Evolutionary conservation across 2,888 invertebrate species (phyloP).

Genomic region (Apotomis capreana): DNA sequence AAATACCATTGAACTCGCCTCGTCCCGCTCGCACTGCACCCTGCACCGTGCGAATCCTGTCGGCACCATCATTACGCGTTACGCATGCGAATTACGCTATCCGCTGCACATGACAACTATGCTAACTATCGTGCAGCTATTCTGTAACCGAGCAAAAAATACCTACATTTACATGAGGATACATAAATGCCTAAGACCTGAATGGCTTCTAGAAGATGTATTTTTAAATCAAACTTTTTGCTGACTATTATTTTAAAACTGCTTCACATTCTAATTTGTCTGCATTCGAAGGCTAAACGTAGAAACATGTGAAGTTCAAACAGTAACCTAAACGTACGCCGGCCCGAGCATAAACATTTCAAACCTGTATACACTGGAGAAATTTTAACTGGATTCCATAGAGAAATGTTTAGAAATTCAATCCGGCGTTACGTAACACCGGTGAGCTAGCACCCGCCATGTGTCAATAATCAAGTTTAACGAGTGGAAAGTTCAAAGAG

Average conservation of each 20-base stretch:
- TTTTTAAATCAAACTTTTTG: background rate
- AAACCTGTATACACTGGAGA: conserved; percentile 27
- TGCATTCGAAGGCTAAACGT: background rate
- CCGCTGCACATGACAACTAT: conserved; percentile 48
- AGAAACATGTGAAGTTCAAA: background rate
- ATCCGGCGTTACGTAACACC: conserved; percentile 62
- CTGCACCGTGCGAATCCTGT: conserved; percentile 80
- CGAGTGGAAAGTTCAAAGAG: conserved; percentile 78
- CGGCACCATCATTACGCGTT: conserved; percentile 72
- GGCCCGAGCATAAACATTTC: conserved; percentile 19
- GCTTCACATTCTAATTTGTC: no score
- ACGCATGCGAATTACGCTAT: conserved; percentile 79
- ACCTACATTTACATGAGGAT: background rate
- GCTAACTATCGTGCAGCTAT: conserved; percentile 14
- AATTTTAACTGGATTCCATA: conserved; percentile 40
- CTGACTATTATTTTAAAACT: background rate
- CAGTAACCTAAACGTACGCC: conserved; percentile 1
- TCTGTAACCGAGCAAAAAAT: conserved; percentile 11
- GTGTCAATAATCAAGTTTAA: conserved; percentile 77
- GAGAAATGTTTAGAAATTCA: conserved; percentile 52
- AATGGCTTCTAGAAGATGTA: background rate
- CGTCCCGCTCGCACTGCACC: conserved; percentile 69
- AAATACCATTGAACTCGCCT: conserved; percentile 82
- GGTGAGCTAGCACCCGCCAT: conserved; percentile 56
- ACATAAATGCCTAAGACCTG: background rate